Base-by-base conservation (phyloP, 2,113 vertebrate genomes). In the Gavialis gangeticus region DNA sequence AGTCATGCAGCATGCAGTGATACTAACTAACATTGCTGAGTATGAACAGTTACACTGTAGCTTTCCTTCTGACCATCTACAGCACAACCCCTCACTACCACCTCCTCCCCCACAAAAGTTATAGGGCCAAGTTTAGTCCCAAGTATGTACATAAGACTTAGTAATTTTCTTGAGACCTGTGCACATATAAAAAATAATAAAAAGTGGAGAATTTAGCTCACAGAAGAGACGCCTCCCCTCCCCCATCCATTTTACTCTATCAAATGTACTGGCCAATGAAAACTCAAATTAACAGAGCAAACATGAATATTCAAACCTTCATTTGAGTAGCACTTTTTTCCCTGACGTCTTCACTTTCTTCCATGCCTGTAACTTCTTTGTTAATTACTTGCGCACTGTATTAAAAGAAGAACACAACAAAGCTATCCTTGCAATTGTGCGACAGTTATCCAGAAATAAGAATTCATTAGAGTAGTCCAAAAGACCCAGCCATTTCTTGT, bases 241-340 rank as follows among this genome's bases (percentile, higher is more conserved):
- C 12, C 27, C 24, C 6, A 22, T 13, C 24, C 6, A 22, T 15
- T 19, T 34, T 63, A 57, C 16, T 11, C n/a, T 34, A 6, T 10
- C 56, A 59, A 3, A 27, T 37, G 25, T 24, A 57, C n/a, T 18
- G 24, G 12, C 19, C 69, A 73, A 73, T 73, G 25, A 24, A 46
- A 46, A 24, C 19, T 66, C 54, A 71, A 30, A 64, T 76, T 75
- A 27, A 64, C 25, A 66, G 46, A 54, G 46, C 69, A 30, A 60
- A 88, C 21, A 75, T 64, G 30, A 81, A 30, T 24, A 92, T 78
- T 89, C 96, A 80, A 96, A 98, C 98, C 85, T 91, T 93, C 73
- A 54, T 2, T 1, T 6, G 10, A 16, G 28, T 24, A 37, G 17
- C 24, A 75, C 83, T 94, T 71, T 67, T 92, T 80, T 88, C 92